Evolutionary conservation across 2,888 invertebrate species (phyloP), one percentile per base, ranked within the genome.

Genomic region (Sepioteuthis lessoniana): DNA sequence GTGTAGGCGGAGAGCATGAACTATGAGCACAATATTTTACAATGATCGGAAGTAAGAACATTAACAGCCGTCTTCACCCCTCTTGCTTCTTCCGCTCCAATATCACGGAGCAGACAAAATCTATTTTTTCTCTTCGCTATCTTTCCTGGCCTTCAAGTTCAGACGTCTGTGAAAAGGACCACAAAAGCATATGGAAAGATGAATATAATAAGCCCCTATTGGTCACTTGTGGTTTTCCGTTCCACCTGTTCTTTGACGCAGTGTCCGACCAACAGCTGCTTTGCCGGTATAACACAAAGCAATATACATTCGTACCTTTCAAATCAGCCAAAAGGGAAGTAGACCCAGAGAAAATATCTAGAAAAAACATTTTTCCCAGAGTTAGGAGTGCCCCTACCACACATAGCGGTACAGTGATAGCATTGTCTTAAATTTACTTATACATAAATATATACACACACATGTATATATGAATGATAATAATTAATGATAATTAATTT

Each of bases 151-250:
- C n/a, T 76, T 13, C n/a, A 31, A n/a, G n/a, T 76, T 76, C 76
- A 76, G 76, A 76, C 76, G 76, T 35, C 76, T 76, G 76, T 76
- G 76, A 76, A 35, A 76, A 76, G 35, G 76, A 2, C n/a, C 76
- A 76, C 76, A 76, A 13, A 76, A 76, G 76, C 76, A 76, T 76
- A 76, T 76, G 76, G 76, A n/a, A 76, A 76, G 13, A 76, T 76
- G n/a, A 35, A 76, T n/a, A 76, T 76, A n/a, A 76, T 35, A 76
- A 8, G 10, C 76, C n/a, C 16, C 76, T 13, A n/a, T n/a, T 13
- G 76, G 76, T 76, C 76, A 76, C 13, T 76, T 76, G 76, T 76
- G 76, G 76, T 76, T 76, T 76, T 76, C 76, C 76, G 76, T 76
- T 76, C n/a, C 76, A 76, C 76, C 76, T 76, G 76, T 76, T 25